Evolutionary conservation across 2,888 invertebrate species (phyloP).

Genomic region (Amorpha juglandis): DNA sequence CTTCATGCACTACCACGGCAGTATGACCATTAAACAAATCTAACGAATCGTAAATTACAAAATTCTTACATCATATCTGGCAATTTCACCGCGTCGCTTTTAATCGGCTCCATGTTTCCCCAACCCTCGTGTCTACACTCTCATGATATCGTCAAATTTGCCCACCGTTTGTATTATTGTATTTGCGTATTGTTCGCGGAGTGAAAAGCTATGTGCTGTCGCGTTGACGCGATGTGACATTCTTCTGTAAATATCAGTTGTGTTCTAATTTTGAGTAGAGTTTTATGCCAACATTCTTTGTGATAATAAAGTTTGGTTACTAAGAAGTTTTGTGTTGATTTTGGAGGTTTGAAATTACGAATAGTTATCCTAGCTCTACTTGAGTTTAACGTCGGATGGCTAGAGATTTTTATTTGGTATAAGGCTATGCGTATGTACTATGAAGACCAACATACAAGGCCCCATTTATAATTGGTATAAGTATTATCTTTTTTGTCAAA

Average conservation of each 20-base stretch:
- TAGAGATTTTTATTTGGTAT: too few relatives aligned
- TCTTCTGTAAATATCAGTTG: conserved; percentile 16
- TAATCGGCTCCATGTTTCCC: conserved; percentile 59
- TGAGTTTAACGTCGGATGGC: too few relatives aligned
- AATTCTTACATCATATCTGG: conserved; percentile 72
- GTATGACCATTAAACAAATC: not conserved
- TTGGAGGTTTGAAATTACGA: too few relatives aligned
- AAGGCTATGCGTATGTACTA: too few relatives aligned
- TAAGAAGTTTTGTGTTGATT: too few relatives aligned
- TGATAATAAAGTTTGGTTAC: not conserved
- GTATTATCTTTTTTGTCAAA: too few relatives aligned
- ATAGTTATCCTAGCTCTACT: too few relatives aligned
- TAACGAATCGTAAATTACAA: conserved; percentile 30
- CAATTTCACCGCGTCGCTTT: conserved; percentile 57
- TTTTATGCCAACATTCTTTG: not conserved
- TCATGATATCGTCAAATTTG: conserved; percentile 29
- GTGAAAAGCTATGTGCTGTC: not conserved
- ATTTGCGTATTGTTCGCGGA: not conserved
- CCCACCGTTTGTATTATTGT: not conserved
- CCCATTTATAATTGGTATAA: too few relatives aligned
- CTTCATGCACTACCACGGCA: too few relatives aligned
- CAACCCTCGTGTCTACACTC: conserved; percentile 1
- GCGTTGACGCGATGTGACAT: conserved; percentile 28
- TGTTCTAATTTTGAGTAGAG: conserved; percentile 26
- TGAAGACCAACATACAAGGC: too few relatives aligned